phyloP scores from a whole-genome alignment of 2,888 invertebrate species.

The Ferrisia virgata region DNA sequence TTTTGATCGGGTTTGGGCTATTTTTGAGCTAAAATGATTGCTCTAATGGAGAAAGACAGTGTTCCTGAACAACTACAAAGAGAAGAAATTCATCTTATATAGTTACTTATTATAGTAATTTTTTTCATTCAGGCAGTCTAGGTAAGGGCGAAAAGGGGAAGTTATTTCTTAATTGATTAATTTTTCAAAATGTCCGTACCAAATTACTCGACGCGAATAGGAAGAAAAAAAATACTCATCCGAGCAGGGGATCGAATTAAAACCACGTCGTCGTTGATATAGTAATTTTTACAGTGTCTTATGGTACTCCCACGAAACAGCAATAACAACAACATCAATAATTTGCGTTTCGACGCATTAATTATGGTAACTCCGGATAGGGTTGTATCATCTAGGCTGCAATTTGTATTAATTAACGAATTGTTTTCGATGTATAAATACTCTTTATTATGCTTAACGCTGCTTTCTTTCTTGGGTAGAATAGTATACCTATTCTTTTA shows the following conservation, averaged over 20 bases:
- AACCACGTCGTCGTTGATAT: background rate
- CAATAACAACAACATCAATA: too few relatives aligned
- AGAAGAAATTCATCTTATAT: background rate
- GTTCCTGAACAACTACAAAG: too few relatives aligned
- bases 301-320: background rate
- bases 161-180: slow-evolving; percentile 20
- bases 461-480: background rate
- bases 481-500: background rate
- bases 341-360: background rate
- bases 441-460: too few relatives aligned
- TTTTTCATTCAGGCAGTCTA: background rate
- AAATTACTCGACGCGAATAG: background rate
- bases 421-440: background rate
- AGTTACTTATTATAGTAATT: background rate
- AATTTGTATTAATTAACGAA: slow-evolving; percentile 15
- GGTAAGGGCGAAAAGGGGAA: background rate
- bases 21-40: too few relatives aligned
- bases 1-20: too few relatives aligned
- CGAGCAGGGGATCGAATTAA: slow-evolving; percentile 20
- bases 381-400: background rate
- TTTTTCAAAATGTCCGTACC: slow-evolving; percentile 25
- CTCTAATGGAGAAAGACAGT: too few relatives aligned
- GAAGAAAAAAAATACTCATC: slow-evolving; percentile 3
- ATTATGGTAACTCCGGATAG: background rate
- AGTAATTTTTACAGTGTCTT: background rate